A percentile compares a stretch with the other conserved stretches of the same genome.
Evolutionary conservation across 2,113 vertebrate species (phyloP).

Genomic region (Chaenocephalus aceratus): DNA sequence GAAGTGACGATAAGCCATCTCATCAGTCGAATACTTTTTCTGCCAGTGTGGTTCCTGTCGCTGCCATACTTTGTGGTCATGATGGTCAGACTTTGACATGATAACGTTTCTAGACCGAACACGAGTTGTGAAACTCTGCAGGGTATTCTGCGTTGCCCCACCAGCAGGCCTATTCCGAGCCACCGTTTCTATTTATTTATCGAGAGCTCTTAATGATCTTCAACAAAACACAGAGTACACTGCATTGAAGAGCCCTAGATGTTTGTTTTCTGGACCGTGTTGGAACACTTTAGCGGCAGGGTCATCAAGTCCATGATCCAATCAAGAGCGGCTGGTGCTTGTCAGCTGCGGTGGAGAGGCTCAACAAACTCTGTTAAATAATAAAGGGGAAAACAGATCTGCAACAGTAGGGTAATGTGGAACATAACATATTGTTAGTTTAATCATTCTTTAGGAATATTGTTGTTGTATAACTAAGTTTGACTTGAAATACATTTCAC

Average conservation of each 20-base stretch:
- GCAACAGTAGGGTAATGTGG: constrained; percentile 36
- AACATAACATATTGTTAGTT: constrained; percentile 20
- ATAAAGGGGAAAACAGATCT: constrained; percentile 61
- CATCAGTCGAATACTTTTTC: background rate
- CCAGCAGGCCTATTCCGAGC: constrained; percentile 39
- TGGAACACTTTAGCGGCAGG: constrained; percentile 71
- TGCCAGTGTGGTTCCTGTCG: background rate
- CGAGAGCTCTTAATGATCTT: constrained; percentile 74
- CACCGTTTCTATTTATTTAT: constrained; percentile 72
- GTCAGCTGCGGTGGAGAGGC: constrained; percentile 72
- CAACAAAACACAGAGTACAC: constrained; percentile 57
- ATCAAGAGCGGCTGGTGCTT: constrained; percentile 72
- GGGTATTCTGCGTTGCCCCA: constrained; percentile 1
- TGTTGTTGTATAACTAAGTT: background rate
- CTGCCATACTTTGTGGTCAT: background rate
- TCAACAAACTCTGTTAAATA: constrained; percentile 68
- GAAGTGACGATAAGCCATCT: constrained; percentile 3
- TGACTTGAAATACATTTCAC: background rate
- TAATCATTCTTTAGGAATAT: background rate
- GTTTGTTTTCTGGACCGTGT: constrained; percentile 63
- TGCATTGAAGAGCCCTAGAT: constrained; percentile 77
- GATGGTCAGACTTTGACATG: background rate
- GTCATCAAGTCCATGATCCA: constrained; percentile 67
- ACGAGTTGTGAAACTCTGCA: background rate
- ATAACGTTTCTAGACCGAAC: constrained; percentile 2